phyloP scores from a whole-genome alignment of 1,140 invertebrate genomes.

The Meloidogyne exigua region DNA sequence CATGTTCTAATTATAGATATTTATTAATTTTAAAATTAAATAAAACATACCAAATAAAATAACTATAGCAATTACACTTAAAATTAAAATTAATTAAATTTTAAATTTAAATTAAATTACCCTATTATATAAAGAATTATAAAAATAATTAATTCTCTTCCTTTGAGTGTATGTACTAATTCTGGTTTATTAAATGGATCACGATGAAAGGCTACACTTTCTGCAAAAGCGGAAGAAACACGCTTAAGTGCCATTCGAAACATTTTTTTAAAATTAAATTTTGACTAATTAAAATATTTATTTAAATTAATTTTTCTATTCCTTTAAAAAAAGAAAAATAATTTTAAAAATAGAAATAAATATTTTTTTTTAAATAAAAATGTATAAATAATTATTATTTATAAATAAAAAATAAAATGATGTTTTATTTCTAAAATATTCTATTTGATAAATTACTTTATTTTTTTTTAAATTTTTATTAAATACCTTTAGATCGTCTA shows the following conservation, averaged over 20 bases:
- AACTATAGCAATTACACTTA: not conserved
- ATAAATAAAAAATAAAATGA: not conserved
- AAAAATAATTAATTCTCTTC: slow-evolving; percentile 18
- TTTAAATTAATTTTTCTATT: too few species aligned
- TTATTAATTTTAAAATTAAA: not conserved
- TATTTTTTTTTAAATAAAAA: not conserved
- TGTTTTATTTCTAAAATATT: not conserved
- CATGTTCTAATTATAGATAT: not conserved
- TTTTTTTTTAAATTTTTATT: not conserved
- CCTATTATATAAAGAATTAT: slow-evolving; percentile 18
- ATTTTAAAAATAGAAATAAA: not conserved
- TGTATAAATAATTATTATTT: not conserved
- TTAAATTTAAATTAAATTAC: not conserved
- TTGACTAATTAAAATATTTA: not conserved
- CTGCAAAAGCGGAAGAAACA: slow-evolving; percentile 13
- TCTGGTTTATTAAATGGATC: slow-evolving; percentile 27
- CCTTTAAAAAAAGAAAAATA: not conserved
- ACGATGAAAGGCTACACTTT: slow-evolving; percentile 23
- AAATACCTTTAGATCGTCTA: slow-evolving; percentile 4
- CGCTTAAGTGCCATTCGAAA: slow-evolving; percentile 1
- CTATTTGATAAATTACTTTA: not conserved
- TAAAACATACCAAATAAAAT: not conserved
- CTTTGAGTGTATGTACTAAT: slow-evolving; percentile 16
- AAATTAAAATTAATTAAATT: not conserved
- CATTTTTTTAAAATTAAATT: not conserved